Conservation (phyloP, 2,888 invertebrate species). For the Cotesia congregata region DNA sequence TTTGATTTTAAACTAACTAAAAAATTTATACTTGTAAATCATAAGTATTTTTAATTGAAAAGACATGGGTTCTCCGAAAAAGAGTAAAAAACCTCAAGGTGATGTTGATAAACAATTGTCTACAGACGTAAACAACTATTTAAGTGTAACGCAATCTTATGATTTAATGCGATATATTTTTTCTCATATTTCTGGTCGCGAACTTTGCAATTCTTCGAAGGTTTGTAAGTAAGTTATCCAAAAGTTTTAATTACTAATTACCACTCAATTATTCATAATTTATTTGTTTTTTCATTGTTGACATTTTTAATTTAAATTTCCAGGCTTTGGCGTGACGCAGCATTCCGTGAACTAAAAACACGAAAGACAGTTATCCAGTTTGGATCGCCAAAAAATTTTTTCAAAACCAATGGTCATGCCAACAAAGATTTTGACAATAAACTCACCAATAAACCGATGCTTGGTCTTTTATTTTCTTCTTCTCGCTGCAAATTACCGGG, state of each 20-base stretch:
- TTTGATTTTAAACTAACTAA: no score
- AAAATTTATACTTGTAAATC: no score
- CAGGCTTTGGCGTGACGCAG: neutral
- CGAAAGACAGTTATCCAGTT: neutral
- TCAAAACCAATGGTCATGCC: constrained; percentile 2
- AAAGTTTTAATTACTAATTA: neutral
- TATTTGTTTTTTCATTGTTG: neutral
- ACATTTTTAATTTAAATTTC: neutral
- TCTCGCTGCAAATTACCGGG: constrained; percentile 17
- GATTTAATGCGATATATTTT: neutral
- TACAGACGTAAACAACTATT: neutral
- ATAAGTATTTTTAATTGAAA: neutral
- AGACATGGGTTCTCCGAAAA: neutral
- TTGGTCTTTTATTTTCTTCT: constrained; percentile 46
- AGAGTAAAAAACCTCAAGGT: neutral
- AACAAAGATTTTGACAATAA: constrained; percentile 42
- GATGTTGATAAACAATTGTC: neutral
- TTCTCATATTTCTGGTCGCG: neutral
- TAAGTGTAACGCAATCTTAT: neutral
- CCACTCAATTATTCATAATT: no score
- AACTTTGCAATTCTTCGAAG: neutral
- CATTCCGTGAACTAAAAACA: neutral
- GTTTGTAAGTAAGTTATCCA: neutral
- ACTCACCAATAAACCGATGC: constrained; percentile 50
- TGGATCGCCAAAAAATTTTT: neutral